These are phyloP conservation scores for Phenacoccus solenopsis DNA, from an alignment of 1,140 invertebrate genomes.

Conservation along the genomic window DNA sequence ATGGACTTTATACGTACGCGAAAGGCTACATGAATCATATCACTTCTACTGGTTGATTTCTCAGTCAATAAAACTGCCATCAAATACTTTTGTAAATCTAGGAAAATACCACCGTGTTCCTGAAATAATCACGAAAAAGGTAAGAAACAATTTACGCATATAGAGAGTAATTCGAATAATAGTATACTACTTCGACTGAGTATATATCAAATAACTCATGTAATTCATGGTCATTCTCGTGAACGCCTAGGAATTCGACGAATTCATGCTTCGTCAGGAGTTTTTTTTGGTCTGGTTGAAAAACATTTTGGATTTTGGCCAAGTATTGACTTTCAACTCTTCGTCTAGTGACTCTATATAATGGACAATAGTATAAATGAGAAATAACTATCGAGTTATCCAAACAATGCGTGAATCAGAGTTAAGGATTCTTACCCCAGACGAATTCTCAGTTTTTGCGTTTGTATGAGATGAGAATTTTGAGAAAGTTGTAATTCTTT, in stretches of 20 bases:
- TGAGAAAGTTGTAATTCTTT: conserved; percentile 65
- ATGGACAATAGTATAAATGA: not conserved
- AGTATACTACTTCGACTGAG: not conserved
- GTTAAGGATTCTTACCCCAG: conserved; percentile 55
- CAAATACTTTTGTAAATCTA: not conserved
- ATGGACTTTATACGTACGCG: not conserved
- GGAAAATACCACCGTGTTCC: not conserved
- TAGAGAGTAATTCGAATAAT: not conserved
- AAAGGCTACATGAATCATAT: conserved; percentile 1
- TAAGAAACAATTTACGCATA: not conserved
- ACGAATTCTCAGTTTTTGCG: conserved; percentile 54
- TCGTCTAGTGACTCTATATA: not conserved
- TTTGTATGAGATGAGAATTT: conserved; percentile 58
- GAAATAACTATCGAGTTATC: not conserved
- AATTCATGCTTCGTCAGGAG: not conserved
- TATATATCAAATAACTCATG: not conserved
- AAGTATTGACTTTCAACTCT: not conserved
- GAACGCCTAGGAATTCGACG: not conserved
- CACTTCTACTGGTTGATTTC: not conserved
- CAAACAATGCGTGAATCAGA: not conserved
- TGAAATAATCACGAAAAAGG: not conserved
- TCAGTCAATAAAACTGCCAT: not conserved
- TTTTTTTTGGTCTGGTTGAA: not conserved
- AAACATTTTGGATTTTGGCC: not conserved
- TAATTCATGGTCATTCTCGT: not conserved